Base-by-base conservation (phyloP, 2,113 vertebrate species). In the Pollachius pollachius region DNA sequence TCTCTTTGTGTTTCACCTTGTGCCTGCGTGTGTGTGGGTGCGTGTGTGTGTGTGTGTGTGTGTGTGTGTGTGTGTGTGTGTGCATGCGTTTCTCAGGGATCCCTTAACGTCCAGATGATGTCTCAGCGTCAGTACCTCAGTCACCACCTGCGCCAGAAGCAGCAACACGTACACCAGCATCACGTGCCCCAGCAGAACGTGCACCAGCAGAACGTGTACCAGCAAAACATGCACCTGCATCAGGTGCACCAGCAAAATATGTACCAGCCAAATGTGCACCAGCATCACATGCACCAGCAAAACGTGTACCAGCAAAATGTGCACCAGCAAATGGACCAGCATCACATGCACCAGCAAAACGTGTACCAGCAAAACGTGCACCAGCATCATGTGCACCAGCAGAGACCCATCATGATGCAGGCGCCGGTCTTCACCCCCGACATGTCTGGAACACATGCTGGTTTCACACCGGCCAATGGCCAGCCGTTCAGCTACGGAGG, bases 401-500 rank as follows among this genome's bases (percentile, higher is more conserved):
- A 94, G 75, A 91, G 95, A 17, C 94, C 94, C 8, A 85, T 99
- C 93, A 94, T 96, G 94, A 95, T 98, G 95, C 90, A 95, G 67
- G 92, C 94, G n/a, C 96, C 95, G 79, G 94, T 94, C 77, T 81
- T 97, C 89, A 94, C 84, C 15, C 95, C 93, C 65, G 94, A 94
- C 84, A 11, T 54, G 52, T 88, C 78, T 15, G 83, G 87, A 96
- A 93, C 79, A 93, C 97, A 0, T 94, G 96, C 79, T 91, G 96
- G 48, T 93, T 94, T 1, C 97, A 97, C 84, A 91, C 92, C 64
- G 9, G 52, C 16, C 52, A 94, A 92, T 57, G 83, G 95, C 0
- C 95, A 96, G 90, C 96, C 97, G 93, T 99, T 97, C 81, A 92
- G 95, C 1, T 99, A 97, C 89, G 93, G 94, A 72, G 91, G 94